These are phyloP conservation scores for Athalia rosae DNA, from an alignment of 2,888 invertebrate genomes.

Conservation along the genomic window DNA sequence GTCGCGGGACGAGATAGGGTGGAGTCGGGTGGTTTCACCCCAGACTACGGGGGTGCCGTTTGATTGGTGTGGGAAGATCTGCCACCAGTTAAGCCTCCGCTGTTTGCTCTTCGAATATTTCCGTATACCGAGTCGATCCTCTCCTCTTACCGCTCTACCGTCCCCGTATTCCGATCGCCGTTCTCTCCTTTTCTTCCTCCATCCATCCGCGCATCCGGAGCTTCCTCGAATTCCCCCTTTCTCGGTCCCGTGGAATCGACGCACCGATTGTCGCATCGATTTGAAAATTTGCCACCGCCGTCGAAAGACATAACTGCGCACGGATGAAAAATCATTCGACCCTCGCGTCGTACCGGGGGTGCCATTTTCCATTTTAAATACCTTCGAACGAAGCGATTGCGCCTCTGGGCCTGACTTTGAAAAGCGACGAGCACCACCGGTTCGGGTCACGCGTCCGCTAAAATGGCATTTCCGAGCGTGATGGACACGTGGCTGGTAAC, in stretches of 20 bases:
- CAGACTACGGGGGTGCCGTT: constrained; percentile 62
- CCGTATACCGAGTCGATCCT: background rate
- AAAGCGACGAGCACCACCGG: background rate
- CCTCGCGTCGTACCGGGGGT: too few relatives aligned
- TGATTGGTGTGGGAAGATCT: constrained; percentile 73
- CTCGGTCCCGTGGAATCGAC: too few relatives aligned
- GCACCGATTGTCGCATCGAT: too few relatives aligned
- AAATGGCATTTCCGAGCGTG: constrained; percentile 59
- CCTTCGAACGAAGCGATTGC: too few relatives aligned
- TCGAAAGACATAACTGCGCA: too few relatives aligned
- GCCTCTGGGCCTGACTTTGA: too few relatives aligned
- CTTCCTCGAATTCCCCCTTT: too few relatives aligned
- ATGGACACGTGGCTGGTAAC: constrained; percentile 66
- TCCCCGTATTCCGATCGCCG: background rate
- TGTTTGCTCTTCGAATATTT: constrained; percentile 43
- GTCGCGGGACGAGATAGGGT: constrained; percentile 47
- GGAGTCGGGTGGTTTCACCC: constrained; percentile 42
- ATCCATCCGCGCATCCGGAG: background rate
- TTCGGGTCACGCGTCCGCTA: background rate
- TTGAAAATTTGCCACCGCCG: too few relatives aligned
- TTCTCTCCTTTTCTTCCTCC: background rate
- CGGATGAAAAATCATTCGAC: too few relatives aligned
- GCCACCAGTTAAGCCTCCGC: constrained; percentile 60
- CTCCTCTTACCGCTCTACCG: background rate
- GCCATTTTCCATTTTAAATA: too few relatives aligned